phyloP scores from a whole-genome alignment of 2,888 invertebrate genomes.

The Marasmarcha lunaedactyla region DNA sequence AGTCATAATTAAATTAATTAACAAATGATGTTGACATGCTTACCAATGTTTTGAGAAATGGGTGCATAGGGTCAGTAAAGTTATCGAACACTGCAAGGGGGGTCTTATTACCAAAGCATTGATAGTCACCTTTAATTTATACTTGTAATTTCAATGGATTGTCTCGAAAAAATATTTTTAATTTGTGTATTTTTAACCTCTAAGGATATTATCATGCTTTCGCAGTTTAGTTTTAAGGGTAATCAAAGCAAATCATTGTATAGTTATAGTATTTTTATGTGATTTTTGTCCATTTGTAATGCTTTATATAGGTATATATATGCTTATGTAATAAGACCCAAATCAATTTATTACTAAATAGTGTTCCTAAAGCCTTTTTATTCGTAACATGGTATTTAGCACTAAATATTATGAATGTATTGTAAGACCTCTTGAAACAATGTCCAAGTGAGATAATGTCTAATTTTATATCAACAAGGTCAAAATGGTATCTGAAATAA shows the following conservation, averaged over 20 bases:
- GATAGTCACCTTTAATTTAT: background rate
- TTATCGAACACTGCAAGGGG: background rate
- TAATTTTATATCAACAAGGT: too few relatives aligned
- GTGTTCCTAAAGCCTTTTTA: background rate
- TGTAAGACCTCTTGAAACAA: background rate
- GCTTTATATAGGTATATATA: background rate
- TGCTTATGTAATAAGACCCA: background rate
- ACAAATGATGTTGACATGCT: background rate
- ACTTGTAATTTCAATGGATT: background rate
- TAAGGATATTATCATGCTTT: background rate
- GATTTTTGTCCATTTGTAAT: too few relatives aligned
- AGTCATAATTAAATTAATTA: background rate
- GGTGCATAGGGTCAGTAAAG: background rate
- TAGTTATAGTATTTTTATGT: too few relatives aligned
- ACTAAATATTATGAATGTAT: background rate
- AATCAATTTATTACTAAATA: background rate
- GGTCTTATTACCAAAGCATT: background rate
- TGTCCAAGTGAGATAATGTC: background rate
- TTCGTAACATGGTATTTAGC: background rate
- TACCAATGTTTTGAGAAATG: background rate
- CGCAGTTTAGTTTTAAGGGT: background rate
- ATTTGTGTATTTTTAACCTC: background rate
- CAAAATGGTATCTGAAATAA: too few relatives aligned
- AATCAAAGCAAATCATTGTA: background rate
- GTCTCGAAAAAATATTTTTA: background rate